These are phyloP conservation scores for Proisotoma minuta DNA, from an alignment of 2,888 invertebrate species.

Conservation along the genomic window DNA sequence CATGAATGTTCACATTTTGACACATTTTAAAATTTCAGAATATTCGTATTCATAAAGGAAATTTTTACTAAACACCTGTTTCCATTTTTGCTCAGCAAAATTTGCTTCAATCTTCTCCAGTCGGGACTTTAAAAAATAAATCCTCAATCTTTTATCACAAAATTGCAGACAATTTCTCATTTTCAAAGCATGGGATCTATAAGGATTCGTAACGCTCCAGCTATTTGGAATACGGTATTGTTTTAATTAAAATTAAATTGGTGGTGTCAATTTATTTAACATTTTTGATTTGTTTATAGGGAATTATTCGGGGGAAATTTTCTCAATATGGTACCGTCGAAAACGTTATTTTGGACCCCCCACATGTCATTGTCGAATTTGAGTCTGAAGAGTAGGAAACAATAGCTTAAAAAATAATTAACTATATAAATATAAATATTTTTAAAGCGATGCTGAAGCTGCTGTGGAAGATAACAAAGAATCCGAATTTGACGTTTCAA, in stretches of 20 bases:
- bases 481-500: neutral
- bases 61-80: too few relatives aligned
- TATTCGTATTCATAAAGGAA: too few relatives aligned
- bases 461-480: neutral
- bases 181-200: neutral
- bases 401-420: neutral
- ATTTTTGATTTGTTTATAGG: neutral
- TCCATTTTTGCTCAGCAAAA: too few relatives aligned
- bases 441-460: constrained; percentile 2
- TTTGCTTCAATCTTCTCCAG: too few relatives aligned
- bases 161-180: neutral
- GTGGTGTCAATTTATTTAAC: neutral
- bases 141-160: too few relatives aligned
- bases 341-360: neutral
- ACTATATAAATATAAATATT: neutral
- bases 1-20: too few relatives aligned
- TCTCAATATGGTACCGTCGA: constrained; percentile 1
- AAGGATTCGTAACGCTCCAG: neutral
- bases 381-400: constrained; percentile 1
- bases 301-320: neutral
- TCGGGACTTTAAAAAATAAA: too few relatives aligned
- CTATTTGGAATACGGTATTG: neutral
- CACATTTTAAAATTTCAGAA: too few relatives aligned
- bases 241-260: neutral
- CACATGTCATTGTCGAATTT: constrained; percentile 1